These are phyloP conservation scores for Bos indicus DNA, from an alignment of 2,113 vertebrate genomes.

Conservation along the genomic window DNA sequence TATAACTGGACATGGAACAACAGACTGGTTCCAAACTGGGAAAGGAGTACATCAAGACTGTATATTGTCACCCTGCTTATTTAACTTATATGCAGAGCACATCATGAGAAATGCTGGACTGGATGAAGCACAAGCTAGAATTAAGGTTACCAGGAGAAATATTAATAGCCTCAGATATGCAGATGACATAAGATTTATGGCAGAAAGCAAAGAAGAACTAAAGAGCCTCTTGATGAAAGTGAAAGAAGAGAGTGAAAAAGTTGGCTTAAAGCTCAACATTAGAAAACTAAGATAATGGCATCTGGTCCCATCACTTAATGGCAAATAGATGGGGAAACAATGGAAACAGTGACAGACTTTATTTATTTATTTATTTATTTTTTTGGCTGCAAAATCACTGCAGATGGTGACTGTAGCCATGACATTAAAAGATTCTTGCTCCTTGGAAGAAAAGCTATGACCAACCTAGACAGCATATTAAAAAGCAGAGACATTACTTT, in stretches of 20 bases:
- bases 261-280: neutral
- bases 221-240: neutral
- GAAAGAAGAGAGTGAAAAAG: neutral
- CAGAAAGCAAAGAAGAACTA: neutral
- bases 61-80: neutral
- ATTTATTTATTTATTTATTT: too few relatives aligned
- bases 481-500: neutral
- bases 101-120: neutral
- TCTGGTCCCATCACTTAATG: neutral
- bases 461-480: neutral
- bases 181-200: neutral
- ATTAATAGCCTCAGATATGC: neutral
- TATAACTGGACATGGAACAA: neutral
- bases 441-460: neutral
- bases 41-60: neutral
- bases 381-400: neutral
- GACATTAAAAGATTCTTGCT: neutral
- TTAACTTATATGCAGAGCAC: neutral
- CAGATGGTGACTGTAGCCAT: neutral
- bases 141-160: neutral
- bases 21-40: neutral
- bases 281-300: neutral
- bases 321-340: too few relatives aligned
- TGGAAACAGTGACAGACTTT: neutral
- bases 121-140: neutral